phyloP scores from a whole-genome alignment of 1,140 invertebrate genomes.

The Armadillidium nasatum region DNA sequence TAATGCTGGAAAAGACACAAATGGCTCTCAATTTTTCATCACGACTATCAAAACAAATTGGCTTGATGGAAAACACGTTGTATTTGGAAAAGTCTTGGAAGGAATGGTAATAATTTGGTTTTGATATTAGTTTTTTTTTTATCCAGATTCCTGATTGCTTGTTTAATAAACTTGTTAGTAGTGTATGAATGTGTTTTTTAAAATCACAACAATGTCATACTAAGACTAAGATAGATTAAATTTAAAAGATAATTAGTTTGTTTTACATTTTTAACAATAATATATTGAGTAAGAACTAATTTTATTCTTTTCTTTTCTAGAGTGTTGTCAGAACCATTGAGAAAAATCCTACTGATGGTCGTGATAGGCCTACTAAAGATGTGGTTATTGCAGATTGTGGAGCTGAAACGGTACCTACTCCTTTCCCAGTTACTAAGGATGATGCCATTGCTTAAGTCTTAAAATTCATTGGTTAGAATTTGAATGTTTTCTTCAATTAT shows the following conservation, averaged over 20 bases:
- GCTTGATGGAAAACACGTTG: constrained; percentile 86
- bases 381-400: neutral
- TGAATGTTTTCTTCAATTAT: too few species aligned
- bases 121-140: neutral
- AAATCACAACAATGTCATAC: too few species aligned
- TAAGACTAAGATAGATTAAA: too few species aligned
- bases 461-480: too few species aligned
- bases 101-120: constrained; percentile 45
- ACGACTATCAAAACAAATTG: constrained; percentile 81
- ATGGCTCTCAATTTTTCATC: constrained; percentile 95
- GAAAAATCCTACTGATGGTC: neutral
- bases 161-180: too few species aligned
- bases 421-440: neutral
- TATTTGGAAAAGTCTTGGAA: constrained; percentile 80
- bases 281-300: too few species aligned
- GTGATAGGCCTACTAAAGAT: neutral
- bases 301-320: neutral
- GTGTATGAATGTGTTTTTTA: too few species aligned
- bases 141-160: too few species aligned
- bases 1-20: constrained; percentile 71
- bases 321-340: neutral
- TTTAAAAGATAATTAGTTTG: too few species aligned
- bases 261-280: too few species aligned
- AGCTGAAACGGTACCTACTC: neutral
- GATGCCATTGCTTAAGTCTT: neutral